phyloP scores from a whole-genome alignment of 37 sponge, comb jelly and placozoan species.

The Amphimedon queenslandica region DNA sequence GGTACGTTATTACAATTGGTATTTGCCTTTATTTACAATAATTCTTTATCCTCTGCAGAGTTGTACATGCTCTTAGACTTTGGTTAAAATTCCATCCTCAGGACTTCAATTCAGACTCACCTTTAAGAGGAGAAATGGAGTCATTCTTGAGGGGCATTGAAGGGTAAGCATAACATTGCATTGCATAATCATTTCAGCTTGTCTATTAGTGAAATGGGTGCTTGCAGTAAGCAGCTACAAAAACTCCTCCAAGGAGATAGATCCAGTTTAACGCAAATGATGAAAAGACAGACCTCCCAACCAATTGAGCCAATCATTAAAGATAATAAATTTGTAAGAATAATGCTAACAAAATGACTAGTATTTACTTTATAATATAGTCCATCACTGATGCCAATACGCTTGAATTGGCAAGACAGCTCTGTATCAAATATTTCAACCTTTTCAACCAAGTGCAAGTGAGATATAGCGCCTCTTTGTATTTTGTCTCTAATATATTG shows the following conservation, averaged over 20 bases:
- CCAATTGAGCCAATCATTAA: no score
- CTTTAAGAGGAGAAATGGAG: constrained; percentile 22
- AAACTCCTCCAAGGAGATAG: background rate
- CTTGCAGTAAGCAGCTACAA: background rate
- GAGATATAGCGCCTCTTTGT: constrained; percentile 1
- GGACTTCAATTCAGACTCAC: constrained; percentile 54
- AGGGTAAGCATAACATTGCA: constrained; percentile 16
- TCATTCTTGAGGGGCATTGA: constrained; percentile 30
- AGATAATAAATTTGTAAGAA: no score
- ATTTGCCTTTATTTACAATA: background rate
- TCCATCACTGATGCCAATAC: constrained; percentile 61
- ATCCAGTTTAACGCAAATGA: background rate
- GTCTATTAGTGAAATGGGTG: no score
- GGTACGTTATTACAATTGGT: constrained; percentile 31
- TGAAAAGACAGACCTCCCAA: background rate
- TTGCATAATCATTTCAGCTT: no score
- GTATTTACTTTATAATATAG: constrained; percentile 1
- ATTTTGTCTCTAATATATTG: background rate
- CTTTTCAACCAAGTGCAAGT: constrained; percentile 50
- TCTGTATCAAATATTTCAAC: constrained; percentile 27
- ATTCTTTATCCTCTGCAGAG: constrained; percentile 21
- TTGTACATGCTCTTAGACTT: constrained; percentile 45
- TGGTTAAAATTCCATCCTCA: constrained; percentile 51
- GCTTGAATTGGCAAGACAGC: constrained; percentile 66
- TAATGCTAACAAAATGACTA: no score